Conservation (phyloP, 2,113 vertebrate species). For the Lonchura striata region DNA sequence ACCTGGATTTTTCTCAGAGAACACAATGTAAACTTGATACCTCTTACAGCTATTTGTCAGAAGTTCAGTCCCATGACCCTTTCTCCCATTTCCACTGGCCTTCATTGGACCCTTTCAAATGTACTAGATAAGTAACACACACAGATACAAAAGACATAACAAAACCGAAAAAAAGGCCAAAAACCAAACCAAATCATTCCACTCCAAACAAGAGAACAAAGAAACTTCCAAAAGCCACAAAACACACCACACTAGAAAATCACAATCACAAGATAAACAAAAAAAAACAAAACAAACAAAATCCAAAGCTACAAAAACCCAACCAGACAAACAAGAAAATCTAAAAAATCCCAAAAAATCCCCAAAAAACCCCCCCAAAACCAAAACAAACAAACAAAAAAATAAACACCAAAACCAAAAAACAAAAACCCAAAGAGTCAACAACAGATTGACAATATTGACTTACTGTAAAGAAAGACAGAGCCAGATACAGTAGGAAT, state of each 20-base stretch:
- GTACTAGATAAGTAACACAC: not conserved
- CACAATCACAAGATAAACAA: not conserved
- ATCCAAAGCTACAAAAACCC: not conserved
- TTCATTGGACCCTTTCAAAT: not conserved
- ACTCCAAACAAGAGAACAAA: not conserved
- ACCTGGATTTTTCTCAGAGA: not conserved
- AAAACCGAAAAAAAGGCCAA: not conserved
- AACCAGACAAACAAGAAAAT: not conserved
- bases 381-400: not conserved
- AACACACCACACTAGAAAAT: not conserved
- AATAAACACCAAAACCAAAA: not conserved
- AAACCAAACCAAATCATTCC: rapidly evolving
- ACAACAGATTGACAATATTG: not conserved
- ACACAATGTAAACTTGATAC: not conserved
- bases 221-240: not conserved
- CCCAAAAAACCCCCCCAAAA: not conserved
- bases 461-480: not conserved
- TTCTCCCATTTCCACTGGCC: not conserved
- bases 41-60: not conserved
- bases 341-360: not conserved
- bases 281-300: rapidly evolving
- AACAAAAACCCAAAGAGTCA: not conserved
- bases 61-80: not conserved
- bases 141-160: not conserved
- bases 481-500: not conserved